A percentile compares a stretch with the other conserved stretches of the same genome.
Evolutionary conservation across 2,888 invertebrate species (phyloP).

Genomic region (Miltochrista miniata): DNA sequence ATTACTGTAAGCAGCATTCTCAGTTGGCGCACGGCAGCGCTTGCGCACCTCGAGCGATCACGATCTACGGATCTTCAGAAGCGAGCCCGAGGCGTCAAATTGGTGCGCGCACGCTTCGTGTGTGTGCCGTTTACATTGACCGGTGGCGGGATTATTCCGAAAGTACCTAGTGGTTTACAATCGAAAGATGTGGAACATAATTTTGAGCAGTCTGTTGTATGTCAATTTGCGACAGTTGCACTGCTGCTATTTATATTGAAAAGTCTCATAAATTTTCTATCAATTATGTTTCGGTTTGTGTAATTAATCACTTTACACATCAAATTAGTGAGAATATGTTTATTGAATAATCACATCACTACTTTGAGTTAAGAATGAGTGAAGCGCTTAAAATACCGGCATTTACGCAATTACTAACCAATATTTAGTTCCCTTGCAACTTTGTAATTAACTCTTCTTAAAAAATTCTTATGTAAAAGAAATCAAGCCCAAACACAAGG

Average conservation of each 20-base stretch:
- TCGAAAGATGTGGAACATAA: neutral
- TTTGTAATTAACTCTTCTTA: neutral
- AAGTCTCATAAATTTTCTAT: no score
- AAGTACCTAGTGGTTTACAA: slow-evolving; percentile 1
- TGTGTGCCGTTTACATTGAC: slow-evolving; percentile 19
- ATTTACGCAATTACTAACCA: neutral
- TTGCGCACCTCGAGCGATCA: slow-evolving; percentile 55
- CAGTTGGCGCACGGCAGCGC: slow-evolving; percentile 40
- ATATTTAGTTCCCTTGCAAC: neutral
- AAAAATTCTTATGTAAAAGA: no score
- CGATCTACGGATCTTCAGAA: slow-evolving; percentile 57
- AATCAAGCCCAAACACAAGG: no score
- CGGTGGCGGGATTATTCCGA: slow-evolving; percentile 7
- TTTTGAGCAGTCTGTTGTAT: neutral
- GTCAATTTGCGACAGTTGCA: neutral
- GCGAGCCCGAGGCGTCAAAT: slow-evolving; percentile 61
- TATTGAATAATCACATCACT: no score
- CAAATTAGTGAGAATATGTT: no score
- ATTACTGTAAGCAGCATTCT: slow-evolving; percentile 36
- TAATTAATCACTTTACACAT: no score
- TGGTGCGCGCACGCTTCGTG: slow-evolving; percentile 51
- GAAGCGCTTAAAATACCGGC: neutral
- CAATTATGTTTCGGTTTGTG: no score
- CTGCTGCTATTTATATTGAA: no score
- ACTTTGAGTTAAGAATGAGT: no score